Conservation (phyloP, 1,140 invertebrate genomes). For the Myzus persicae region DNA sequence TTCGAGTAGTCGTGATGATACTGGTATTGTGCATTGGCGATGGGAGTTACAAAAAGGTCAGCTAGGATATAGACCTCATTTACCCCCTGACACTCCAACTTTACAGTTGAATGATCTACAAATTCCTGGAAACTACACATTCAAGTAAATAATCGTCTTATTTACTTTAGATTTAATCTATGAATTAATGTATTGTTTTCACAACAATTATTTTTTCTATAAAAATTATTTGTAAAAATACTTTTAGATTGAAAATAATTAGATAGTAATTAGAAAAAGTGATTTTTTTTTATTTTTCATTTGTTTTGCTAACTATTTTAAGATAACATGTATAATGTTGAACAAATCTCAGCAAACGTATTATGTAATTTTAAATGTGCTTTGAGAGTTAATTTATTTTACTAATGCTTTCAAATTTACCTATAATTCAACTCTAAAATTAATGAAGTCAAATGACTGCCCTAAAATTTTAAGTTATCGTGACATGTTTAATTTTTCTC, state of each 20-base stretch:
- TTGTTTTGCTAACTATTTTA: neutral
- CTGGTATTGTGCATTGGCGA: slow-evolving; percentile 70
- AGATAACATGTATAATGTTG: neutral
- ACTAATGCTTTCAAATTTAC: no score
- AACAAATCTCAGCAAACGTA: no score
- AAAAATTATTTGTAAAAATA: no score
- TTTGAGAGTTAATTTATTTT: no score
- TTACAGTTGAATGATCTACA: slow-evolving; percentile 82
- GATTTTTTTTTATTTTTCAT: neutral
- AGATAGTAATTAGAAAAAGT: neutral
- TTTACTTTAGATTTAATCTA: neutral
- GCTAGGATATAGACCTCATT: slow-evolving; percentile 81
- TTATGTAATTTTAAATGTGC: no score
- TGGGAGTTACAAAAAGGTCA: slow-evolving; percentile 92
- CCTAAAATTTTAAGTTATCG: no score
- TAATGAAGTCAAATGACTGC: no score
- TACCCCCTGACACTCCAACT: slow-evolving; percentile 78
- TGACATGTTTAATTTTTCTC: no score
- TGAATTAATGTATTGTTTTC: neutral
- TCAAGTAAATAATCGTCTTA: slow-evolving; percentile 71
- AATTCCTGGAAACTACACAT: slow-evolving; percentile 89
- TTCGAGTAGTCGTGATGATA: slow-evolving; percentile 74
- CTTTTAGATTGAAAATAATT: neutral
- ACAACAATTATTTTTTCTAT: no score
- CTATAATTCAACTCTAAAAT: no score